Evolutionary conservation across 37 sponge, comb jelly and placozoan genomes (phyloP), one percentile per base, ranked within the genome.

Genomic region (Diacarnus erythraeanus): DNA sequence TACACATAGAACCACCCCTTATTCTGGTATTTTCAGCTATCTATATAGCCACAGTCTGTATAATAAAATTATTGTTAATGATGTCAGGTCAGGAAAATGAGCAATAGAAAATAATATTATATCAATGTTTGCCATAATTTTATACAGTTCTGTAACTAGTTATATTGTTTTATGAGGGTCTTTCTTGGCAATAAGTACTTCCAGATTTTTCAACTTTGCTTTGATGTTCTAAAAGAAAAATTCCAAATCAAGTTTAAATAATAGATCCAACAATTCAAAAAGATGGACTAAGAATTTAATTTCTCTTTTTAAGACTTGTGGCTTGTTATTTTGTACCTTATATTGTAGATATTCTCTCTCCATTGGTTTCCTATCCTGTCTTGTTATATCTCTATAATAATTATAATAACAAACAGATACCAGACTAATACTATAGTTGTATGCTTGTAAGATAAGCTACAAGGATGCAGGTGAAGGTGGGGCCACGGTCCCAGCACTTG

Each of bases 311-410:
- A 42, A 37, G 10, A 69, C n/a, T n/a, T n/a, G n/a, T n/a, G n/a
- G n/a, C n/a, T n/a, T n/a, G n/a, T n/a, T n/a, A 21, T 5, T 23
- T 30, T 2, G 21, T 41, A 86, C 87, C 77, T 80, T 86, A 43
- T 86, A 86, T 54, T 74, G 57, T 20, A 2, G 4, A 43, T 86
- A 86, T 30, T 80, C 76, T 18, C 57, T 56, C 34, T 86, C 76
- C 67, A 58, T 68, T 20, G 75, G 70, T 25, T 75, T 63, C 67
- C 79, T 42, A 21, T 86, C 87, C 27, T 80, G 72, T 31, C 57
- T 79, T 39, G 39, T 54, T 4, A 79, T 75, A 30, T 43, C 38
- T 51, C 86, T 86, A 54, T 1, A 31, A 57, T 2, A 40, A 3
- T 38, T 26, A 51, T 4, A 36, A 67, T 31, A 42, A 12, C 39